These are phyloP conservation scores for Tinea pellionella DNA, from an alignment of 2,888 invertebrate genomes.

Conservation along the genomic window DNA sequence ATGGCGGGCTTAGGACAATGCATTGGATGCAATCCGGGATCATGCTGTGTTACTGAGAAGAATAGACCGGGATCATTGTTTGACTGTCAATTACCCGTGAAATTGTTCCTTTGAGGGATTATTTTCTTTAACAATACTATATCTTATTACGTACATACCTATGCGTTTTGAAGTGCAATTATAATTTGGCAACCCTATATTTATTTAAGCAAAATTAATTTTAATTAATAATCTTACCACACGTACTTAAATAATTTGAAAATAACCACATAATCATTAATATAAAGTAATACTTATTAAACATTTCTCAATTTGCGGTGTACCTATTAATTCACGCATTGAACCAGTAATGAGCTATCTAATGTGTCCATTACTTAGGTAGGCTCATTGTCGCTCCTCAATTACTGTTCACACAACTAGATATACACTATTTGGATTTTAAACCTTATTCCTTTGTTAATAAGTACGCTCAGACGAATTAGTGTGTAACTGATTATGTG, in stretches of 20 bases:
- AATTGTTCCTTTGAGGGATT: slow-evolving; percentile 29
- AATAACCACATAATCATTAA: background rate
- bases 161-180: background rate
- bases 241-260: background rate
- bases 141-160: background rate
- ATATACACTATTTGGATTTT: background rate
- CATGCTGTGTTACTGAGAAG: slow-evolving; percentile 19
- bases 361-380: background rate
- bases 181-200: background rate
- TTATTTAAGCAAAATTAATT: background rate
- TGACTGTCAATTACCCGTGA: slow-evolving; percentile 54
- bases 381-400: background rate
- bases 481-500: background rate
- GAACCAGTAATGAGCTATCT: slow-evolving; percentile 9
- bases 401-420: slow-evolving; percentile 1
- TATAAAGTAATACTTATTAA: background rate
- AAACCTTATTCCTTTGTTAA: background rate
- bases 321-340: slow-evolving; percentile 2
- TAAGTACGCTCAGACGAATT: background rate
- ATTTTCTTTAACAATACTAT: background rate
- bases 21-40: background rate
- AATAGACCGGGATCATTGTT: slow-evolving; percentile 32
- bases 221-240: background rate
- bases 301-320: background rate
- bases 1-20: background rate